Conservation (phyloP, 1,140 invertebrate species). For the Orchestia grillus region DNA sequence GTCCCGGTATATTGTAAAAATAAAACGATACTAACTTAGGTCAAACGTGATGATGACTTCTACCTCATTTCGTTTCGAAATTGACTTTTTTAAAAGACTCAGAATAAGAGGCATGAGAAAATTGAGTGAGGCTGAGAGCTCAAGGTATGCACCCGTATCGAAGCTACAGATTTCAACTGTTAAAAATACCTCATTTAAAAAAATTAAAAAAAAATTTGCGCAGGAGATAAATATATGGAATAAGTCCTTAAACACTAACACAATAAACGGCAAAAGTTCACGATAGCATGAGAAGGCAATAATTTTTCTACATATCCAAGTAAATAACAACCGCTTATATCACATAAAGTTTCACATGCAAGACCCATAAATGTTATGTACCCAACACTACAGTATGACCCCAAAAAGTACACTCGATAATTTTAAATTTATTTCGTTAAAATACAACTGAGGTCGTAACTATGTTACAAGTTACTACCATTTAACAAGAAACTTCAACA, state of each 20-base stretch:
- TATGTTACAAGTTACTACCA: no score
- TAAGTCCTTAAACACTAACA: neutral
- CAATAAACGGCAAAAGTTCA: neutral
- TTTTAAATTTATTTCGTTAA: no score
- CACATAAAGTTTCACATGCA: neutral
- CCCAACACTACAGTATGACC: no score
- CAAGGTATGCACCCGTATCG: no score
- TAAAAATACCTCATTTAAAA: neutral
- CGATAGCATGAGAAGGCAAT: neutral
- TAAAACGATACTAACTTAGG: no score
- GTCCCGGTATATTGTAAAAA: no score
- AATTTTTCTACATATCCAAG: neutral
- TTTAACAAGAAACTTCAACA: no score
- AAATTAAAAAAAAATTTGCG: no score
- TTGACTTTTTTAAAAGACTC: neutral
- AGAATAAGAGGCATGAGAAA: neutral
- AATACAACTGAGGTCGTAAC: no score
- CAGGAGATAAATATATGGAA: no score
- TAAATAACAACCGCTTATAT: neutral
- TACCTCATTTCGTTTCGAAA: neutral
- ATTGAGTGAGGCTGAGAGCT: neutral
- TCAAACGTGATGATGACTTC: neutral
- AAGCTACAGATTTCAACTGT: neutral
- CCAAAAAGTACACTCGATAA: no score
- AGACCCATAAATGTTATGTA: neutral